phyloP scores from a whole-genome alignment of 2,797 vertebrate genomes.

The Acanthiza pusilla region DNA sequence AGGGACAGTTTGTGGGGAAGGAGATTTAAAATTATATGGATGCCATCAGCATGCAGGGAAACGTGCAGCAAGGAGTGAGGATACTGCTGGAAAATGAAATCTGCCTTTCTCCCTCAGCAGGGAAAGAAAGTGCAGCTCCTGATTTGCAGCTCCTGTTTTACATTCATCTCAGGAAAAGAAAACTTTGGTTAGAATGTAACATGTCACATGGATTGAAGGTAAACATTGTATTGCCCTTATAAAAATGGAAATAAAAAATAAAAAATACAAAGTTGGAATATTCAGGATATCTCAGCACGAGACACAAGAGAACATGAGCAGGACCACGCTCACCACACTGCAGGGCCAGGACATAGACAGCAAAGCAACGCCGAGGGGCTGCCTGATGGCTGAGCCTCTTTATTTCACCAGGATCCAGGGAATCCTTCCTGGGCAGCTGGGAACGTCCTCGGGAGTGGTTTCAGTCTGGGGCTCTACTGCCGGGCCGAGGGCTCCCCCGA shows the following conservation, averaged over 20 bases:
- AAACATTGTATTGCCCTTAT: not conserved
- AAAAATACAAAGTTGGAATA: not conserved
- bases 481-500: not conserved
- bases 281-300: fast-evolving
- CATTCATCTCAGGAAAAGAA: not conserved
- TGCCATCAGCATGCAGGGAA: not conserved
- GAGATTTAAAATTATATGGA: not conserved
- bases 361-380: not conserved
- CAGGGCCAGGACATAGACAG: not conserved
- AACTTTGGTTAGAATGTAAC: slow-evolving; percentile 18
- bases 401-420: not conserved
- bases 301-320: not conserved
- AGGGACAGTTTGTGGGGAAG: not conserved
- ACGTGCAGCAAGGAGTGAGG: not conserved
- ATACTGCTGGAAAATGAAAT: not conserved
- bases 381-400: not conserved
- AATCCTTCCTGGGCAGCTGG: not conserved
- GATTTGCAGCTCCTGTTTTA: not conserved
- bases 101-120: not conserved
- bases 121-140: not conserved
- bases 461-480: not conserved
- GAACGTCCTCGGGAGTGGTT: not conserved
- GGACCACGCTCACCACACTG: not conserved
- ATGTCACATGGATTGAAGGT: fast-evolving
- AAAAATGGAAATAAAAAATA: not conserved